Conservation (phyloP, 2,113 vertebrate species). For the Procapra przewalskii region DNA sequence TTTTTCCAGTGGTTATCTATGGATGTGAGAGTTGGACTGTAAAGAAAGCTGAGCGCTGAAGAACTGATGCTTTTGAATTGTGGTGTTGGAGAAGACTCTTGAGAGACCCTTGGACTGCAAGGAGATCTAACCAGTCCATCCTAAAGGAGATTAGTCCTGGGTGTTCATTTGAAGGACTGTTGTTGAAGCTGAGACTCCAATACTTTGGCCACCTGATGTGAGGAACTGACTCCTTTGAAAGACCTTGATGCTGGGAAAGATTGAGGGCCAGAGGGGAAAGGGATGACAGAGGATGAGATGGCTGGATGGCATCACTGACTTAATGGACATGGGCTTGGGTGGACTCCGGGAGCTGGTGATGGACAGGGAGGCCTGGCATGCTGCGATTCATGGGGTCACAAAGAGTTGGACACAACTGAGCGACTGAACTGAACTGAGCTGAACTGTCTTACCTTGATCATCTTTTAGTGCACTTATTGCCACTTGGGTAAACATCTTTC, state of each 20-base stretch:
- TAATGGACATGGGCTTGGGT: not conserved
- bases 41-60: rapidly evolving
- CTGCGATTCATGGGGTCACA: rapidly evolving
- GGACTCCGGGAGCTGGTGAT: not conserved
- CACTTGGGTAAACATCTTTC: not conserved
- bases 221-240: not conserved
- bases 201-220: not conserved
- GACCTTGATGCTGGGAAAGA: not conserved
- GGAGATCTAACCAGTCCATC: not conserved
- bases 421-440: not conserved
- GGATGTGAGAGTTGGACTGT: not conserved
- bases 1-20: not conserved
- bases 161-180: not conserved
- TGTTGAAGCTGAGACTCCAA: not conserved
- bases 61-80: not conserved
- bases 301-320: not conserved
- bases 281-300: not conserved
- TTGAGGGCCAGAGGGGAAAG: not conserved
- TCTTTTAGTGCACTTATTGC: not conserved
- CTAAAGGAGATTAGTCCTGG: not conserved
- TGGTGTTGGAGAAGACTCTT: not conserved
- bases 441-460: not conserved
- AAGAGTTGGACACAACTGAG: not conserved
- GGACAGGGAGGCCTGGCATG: not conserved
- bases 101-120: not conserved